These are phyloP conservation scores for Thaumatotibia leucotreta DNA, from an alignment of 1,140 invertebrate genomes.

Conservation along the genomic window DNA sequence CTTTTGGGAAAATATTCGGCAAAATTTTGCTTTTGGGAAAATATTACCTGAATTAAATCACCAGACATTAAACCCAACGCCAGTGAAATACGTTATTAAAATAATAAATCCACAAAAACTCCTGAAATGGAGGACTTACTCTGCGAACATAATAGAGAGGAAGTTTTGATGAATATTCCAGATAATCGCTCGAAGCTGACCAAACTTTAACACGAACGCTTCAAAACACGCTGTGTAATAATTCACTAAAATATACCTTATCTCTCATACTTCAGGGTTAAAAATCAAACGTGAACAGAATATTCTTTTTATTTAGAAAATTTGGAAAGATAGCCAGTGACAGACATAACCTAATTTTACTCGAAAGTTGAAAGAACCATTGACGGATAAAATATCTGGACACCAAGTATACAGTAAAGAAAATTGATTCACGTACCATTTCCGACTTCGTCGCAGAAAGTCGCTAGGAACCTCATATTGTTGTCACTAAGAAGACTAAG, in stretches of 20 bases:
- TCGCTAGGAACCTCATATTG: too few species aligned
- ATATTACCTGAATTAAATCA: too few species aligned
- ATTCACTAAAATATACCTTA: neutral
- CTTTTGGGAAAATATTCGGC: too few species aligned
- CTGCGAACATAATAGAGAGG: neutral
- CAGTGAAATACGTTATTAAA: neutral
- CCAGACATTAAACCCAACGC: too few species aligned
- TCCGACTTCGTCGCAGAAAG: too few species aligned
- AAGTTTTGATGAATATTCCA: conserved; percentile 13
- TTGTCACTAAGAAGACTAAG: too few species aligned
- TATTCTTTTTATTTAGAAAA: neutral
- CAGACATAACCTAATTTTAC: neutral
- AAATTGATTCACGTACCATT: too few species aligned
- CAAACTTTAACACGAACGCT: neutral
- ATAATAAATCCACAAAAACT: neutral
- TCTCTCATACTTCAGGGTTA: neutral
- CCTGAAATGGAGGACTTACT: neutral
- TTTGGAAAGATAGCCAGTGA: neutral
- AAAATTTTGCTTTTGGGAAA: too few species aligned
- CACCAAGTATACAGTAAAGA: too few species aligned
- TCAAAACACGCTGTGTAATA: too few species aligned
- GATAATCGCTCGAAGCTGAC: neutral
- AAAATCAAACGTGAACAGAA: neutral
- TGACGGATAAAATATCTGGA: too few species aligned
- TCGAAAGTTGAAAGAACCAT: too few species aligned